Evolutionary conservation across 2,888 invertebrate species (phyloP), one percentile per base, ranked within the genome.

Genomic region (Leucania comma): DNA sequence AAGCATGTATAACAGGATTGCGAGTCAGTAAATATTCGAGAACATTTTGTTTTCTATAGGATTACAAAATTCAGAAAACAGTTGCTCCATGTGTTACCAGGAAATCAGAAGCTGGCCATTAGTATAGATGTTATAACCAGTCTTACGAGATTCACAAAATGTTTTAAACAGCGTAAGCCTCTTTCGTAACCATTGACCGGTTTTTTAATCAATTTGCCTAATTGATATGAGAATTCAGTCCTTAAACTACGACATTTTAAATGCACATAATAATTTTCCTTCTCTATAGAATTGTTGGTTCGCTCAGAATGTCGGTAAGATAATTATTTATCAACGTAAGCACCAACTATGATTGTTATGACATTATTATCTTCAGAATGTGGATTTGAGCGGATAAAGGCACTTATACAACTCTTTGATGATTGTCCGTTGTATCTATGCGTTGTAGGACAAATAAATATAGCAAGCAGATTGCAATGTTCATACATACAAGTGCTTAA

Each of bases 251-350:
- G 22, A 22, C 6, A 62, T 59, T 63, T 42, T 53, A 50, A 57
- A 63, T 50, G 12, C 29, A 58, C 57, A 58, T 22, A 29, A 50
- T 32, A 32, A 42, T 65, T 54, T 42, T 29, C 29, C 3, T 14
- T 42, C n/a, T 56, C 22, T 29, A 26, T 4, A 35, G n/a, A n/a
- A 67, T 51, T 48, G 48, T 67, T 58, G 35, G 17, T 59, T 60
- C 26, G 60, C 50, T 70, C 38, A 53, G 42, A 17, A 35, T 17
- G 38, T 26, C 32, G 20, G 17, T 60, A 59, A 68, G 65, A 72
- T 77, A 54, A 54, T 68, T 38, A 61, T 26, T 72, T 81, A 81
- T 81, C 68, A 73, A 42, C n/a, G 5, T 53, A 48, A 57, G 63
- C 60, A 69, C 12, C 42, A 46, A 53, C 48, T 42, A 58, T 57